Evolutionary conservation across 2,888 invertebrate species (phyloP), one percentile per base, ranked within the genome.

Genomic region (Campopleginae sp.): DNA sequence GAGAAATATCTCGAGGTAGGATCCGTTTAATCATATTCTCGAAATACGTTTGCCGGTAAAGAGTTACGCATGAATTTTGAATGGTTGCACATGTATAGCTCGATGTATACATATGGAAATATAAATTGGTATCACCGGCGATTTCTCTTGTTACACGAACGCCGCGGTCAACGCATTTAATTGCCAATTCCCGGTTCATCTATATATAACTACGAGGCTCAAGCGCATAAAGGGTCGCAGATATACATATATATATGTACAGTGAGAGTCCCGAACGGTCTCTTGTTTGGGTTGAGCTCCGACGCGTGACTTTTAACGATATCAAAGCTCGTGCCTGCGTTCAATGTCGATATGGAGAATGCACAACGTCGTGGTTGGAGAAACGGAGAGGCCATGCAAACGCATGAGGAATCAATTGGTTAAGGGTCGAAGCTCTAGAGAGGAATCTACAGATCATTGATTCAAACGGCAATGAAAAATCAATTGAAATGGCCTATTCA

Each of bases 91-190:
- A 17, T 44, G n/a, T 14, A 42, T 8, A 12, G 7, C 46, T 68
- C 38, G 23, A 23, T 19, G 51, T n/a, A 31, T 63, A 38, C 38
- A 38, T 71, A 61, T 38, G 68, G 58, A 46, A 44, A 68, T 74
- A 78, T 78, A 84, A 84, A 81, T 81, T 81, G 84, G 84, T 70
- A 74, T 81, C 74, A 61, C 2, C 71, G 61, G 27, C 63, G 48
- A 63, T 63, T 42, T 71, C 71, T 63, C 77, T 51, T 58, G 74
- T 81, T 68, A 84, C 74, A 78, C 74, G 77, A 68, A 74, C 72
- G 66, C 31, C 74, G 80, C 72, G 81, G 84, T 81, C 77, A 68
- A 81, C 74, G 84, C 77, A 81, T 84, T 84, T 84, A 84, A 84
- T 84, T 84, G 84, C 77, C 81, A 81, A 84, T 84, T 84, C 63